phyloP scores from a whole-genome alignment of 1,140 invertebrate species.

The Gonatopus flavifemur region DNA sequence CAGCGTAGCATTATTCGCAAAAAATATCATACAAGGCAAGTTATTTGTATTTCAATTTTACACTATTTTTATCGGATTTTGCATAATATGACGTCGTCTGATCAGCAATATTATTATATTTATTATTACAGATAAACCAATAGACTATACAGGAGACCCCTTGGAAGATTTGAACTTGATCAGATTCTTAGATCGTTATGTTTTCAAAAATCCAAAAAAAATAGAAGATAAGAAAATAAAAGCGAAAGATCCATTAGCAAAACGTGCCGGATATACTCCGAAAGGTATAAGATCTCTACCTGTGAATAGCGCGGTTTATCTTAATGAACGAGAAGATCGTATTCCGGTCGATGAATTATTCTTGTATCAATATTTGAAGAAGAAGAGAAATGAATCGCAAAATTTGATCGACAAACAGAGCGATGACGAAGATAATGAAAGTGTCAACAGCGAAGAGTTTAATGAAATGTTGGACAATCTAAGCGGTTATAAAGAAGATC shows the following conservation, averaged over 20 bases:
- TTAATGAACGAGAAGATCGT: conserved; percentile 67
- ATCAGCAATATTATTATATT: conserved; percentile 8
- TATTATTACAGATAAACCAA: conserved; percentile 62
- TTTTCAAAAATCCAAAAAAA: conserved; percentile 95
- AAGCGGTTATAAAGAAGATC: conserved; percentile 60
- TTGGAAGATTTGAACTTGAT: conserved; percentile 88
- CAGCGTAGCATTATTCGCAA: conserved; percentile 84
- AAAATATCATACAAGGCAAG: conserved; percentile 74
- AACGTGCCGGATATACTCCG: conserved; percentile 64
- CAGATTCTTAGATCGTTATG: conserved; percentile 91
- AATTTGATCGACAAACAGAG: conserved; percentile 45
- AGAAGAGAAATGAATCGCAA: conserved; percentile 31
- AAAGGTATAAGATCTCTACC: conserved; percentile 64
- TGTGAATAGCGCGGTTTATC: conserved; percentile 70
- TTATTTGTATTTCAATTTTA: neutral
- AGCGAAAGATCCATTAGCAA: conserved; percentile 44
- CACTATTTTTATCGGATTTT: neutral
- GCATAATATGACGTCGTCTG: neutral
- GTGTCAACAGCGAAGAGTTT: conserved; percentile 88
- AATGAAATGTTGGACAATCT: conserved; percentile 76
- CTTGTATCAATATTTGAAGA: conserved; percentile 67
- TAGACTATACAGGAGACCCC: conserved; percentile 89
- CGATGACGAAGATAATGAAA: conserved; percentile 73
- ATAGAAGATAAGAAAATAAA: conserved; percentile 48
- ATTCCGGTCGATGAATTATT: conserved; percentile 84